Evolutionary conservation across 2,888 invertebrate species (phyloP).

Genomic region (Nomada ferruginata): DNA sequence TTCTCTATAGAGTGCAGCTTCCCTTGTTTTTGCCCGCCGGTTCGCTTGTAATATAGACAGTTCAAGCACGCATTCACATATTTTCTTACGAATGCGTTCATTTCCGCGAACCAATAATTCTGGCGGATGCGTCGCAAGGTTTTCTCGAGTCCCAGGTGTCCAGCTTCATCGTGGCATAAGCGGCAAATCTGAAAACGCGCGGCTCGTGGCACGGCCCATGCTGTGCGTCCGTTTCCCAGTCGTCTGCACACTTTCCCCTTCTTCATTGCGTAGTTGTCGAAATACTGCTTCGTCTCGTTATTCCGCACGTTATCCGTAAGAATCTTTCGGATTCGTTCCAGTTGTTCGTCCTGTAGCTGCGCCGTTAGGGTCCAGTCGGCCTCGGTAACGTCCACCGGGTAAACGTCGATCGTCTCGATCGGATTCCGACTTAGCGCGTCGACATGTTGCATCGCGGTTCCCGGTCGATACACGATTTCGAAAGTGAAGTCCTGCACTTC

Average conservation of each 20-base stretch:
- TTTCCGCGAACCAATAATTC: not conserved
- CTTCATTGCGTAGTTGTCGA: slow-evolving; percentile 18
- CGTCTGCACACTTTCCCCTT: not conserved
- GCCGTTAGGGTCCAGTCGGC: slow-evolving; percentile 59
- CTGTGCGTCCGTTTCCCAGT: not conserved
- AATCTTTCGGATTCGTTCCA: slow-evolving; percentile 23
- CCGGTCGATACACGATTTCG: slow-evolving; percentile 6
- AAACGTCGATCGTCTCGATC: slow-evolving; percentile 18
- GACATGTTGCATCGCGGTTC: not conserved
- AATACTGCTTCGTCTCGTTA: slow-evolving; percentile 19
- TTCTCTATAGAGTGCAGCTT: slow-evolving; percentile 5
- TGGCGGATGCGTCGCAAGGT: not conserved
- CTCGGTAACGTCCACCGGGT: slow-evolving; percentile 25
- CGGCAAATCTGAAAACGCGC: not conserved
- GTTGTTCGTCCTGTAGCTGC: slow-evolving; percentile 40
- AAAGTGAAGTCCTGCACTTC: slow-evolving; percentile 60
- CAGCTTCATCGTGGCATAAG: not conserved
- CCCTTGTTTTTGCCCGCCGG: not conserved
- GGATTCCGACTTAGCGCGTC: slow-evolving; percentile 69
- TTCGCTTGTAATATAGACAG: not conserved
- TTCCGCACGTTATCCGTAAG: slow-evolving; percentile 36
- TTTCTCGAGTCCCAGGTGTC: not conserved
- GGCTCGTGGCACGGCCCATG: not conserved
- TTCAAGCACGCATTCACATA: not conserved
- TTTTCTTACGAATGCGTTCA: not conserved